Evolutionary conservation across 2,113 vertebrate genomes (phyloP).

Genomic region (Plecturocebus donacophilus): DNA sequence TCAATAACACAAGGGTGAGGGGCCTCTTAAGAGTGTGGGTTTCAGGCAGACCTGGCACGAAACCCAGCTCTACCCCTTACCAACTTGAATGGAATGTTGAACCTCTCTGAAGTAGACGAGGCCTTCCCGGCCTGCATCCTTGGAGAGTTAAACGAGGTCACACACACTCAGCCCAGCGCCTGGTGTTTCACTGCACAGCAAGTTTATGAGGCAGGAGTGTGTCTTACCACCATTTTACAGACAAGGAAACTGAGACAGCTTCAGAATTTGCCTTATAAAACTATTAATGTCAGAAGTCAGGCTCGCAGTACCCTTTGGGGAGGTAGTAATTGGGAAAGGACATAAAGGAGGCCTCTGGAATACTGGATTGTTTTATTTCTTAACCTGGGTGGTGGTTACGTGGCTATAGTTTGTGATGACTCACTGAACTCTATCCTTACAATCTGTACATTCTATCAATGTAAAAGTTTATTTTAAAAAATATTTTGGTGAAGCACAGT

Average conservation of each 20-base stretch:
- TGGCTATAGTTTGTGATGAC: not conserved
- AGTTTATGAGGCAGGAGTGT: not conserved
- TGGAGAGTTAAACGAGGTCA: not conserved
- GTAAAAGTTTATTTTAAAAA: not conserved
- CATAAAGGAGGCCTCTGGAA: not conserved
- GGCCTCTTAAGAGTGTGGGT: not conserved
- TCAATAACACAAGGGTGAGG: not conserved
- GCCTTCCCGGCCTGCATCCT: rapidly evolving
- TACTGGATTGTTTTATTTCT: not conserved
- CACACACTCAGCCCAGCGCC: not conserved
- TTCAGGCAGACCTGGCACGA: not conserved
- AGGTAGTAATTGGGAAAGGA: not conserved
- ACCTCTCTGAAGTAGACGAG: not conserved
- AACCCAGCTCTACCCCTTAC: not conserved
- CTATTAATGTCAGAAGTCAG: not conserved
- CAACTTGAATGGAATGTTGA: not conserved
- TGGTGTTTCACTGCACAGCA: not conserved
- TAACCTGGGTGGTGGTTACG: not conserved
- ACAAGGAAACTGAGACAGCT: not conserved
- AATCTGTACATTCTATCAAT: not conserved
- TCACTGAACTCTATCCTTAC: not conserved
- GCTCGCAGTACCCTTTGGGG: not conserved
- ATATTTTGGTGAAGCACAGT: not conserved
- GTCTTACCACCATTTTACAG: not conserved
- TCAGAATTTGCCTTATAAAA: constrained; percentile 4